Base-by-base conservation (phyloP, 2,113 vertebrate species). In the Condylura cristata region DNA sequence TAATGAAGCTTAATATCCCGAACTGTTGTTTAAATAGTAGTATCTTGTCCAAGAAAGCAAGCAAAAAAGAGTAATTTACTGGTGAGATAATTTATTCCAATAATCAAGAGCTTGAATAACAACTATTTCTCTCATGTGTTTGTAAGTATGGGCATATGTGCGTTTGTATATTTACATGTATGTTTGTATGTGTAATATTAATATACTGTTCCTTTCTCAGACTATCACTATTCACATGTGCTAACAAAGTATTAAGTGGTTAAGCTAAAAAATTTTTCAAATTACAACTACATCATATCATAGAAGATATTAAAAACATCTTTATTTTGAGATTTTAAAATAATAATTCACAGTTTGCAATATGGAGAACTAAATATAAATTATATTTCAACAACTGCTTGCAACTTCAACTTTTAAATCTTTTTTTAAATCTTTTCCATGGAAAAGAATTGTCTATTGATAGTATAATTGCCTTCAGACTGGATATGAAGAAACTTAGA, bases 381-480 rank as follows among this genome's bases (percentile, higher is more conserved):
- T 60, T 93, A 80, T 81, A 90, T 94, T 87, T 93, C 83, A 70
- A 91, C 95, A 95, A 78, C 65, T 95, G 75, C 91, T 96, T 92
- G 68, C 87, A 96, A 92, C 86, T 94, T 95, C 74, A 87, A 89
- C 7, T 32, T 63, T 94, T 94, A 37, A 65, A 92, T 5, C 16
- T 93, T 93, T 91, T 17, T 14, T 72, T 85, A 92, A 53, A 78
- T 93, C 89, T 78, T 94, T 95, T 30, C 2, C 0, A 81, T 94
- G 28, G 86, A 88, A 96, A 97, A 97, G 90, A 94, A 90, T 78
- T 97, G 90, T 94, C 96, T 96, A 96, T 97, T 98, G 96, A 97
- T 98, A 97, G 95, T 97, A 98, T 98, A 97, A 97, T 98, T 98
- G 97, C 95, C 96, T 97, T 94, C 91, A 95, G 94, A 96, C 96